Percentiles rank a stretch among this genome's conserved stretches.
Conservation (phyloP, 2,113 vertebrate species). For the Megalops atlanticus region DNA sequence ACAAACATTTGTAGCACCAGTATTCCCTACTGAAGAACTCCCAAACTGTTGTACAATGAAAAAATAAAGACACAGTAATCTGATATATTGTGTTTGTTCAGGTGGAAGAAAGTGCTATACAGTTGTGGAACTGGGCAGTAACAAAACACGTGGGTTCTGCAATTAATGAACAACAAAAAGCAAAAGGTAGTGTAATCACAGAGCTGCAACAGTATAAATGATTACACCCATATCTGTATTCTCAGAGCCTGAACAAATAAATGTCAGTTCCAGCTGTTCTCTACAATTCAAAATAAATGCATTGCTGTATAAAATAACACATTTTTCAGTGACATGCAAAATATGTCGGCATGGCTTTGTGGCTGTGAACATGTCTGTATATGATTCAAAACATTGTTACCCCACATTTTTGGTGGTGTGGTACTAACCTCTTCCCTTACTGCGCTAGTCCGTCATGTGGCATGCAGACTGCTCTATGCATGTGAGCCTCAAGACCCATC, state of each 20-base stretch:
- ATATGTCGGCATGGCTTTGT: too few relatives aligned
- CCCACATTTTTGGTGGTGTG: not conserved
- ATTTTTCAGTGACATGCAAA: not conserved
- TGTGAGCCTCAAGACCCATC: constrained; percentile 68
- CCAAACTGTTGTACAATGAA: too few relatives aligned
- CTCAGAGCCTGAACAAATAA: too few relatives aligned
- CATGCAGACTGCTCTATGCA: constrained; percentile 76
- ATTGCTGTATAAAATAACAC: too few relatives aligned
- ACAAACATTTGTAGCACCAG: too few relatives aligned
- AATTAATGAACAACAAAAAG: constrained; percentile 74
- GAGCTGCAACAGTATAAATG: not conserved
- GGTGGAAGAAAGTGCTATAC: constrained; percentile 82
- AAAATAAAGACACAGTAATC: too few relatives aligned
- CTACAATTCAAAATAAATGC: not conserved
- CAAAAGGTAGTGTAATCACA: constrained; percentile 70
- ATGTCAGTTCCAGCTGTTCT: too few relatives aligned
- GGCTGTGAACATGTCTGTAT: too few relatives aligned
- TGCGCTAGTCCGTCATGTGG: constrained; percentile 79
- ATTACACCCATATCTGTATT: too few relatives aligned
- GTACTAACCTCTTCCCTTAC: constrained; percentile 27
- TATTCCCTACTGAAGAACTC: too few relatives aligned
- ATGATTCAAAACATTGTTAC: too few relatives aligned
- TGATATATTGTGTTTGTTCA: too few relatives aligned
- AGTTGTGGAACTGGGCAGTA: constrained; percentile 90
- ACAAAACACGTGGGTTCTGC: constrained; percentile 63